phyloP scores from a whole-genome alignment of 2,888 invertebrate species.

The Scaptomyza parva region DNA sequence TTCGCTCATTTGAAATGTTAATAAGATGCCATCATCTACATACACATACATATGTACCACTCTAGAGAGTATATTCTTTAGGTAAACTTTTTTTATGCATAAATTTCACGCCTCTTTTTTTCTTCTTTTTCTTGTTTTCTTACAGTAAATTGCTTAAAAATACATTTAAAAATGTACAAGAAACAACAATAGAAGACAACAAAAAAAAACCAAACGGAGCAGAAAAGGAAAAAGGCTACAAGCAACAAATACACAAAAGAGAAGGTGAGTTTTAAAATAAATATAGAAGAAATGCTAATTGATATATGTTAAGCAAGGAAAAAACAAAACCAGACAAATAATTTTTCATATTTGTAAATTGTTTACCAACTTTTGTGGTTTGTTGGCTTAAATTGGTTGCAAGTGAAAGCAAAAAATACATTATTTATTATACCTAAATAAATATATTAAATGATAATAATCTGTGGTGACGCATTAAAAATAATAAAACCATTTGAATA shows the following conservation, averaged over 20 bases:
- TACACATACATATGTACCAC: slow-evolving; percentile 12
- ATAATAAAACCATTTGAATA: neutral
- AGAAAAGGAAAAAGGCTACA: slow-evolving; percentile 20
- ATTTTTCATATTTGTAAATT: neutral
- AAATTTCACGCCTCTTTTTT: slow-evolving; percentile 57
- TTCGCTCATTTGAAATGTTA: slow-evolving; percentile 72
- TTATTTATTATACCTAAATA: slow-evolving; percentile 13
- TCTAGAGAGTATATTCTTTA: slow-evolving; percentile 19
- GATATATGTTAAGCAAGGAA: slow-evolving; percentile 19
- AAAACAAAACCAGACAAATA: neutral
- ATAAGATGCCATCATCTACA: slow-evolving; percentile 48
- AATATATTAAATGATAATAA: slow-evolving; percentile 5
- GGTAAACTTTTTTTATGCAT: slow-evolving; percentile 55
- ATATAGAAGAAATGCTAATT: slow-evolving; percentile 51
- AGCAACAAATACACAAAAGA: slow-evolving; percentile 18
- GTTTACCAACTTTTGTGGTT: neutral
- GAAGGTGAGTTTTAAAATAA: slow-evolving; percentile 62
- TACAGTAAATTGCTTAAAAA: slow-evolving; percentile 72
- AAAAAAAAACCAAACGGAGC: slow-evolving; percentile 3
- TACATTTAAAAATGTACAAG: slow-evolving; percentile 74
- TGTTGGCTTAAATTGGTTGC: neutral
- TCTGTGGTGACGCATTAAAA: neutral
- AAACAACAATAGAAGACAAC: slow-evolving; percentile 39
- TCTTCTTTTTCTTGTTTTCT: slow-evolving; percentile 30
- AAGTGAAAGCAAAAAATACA: neutral